Conservation (phyloP, 1,140 invertebrate species). For the Ceratitis capitata region DNA sequence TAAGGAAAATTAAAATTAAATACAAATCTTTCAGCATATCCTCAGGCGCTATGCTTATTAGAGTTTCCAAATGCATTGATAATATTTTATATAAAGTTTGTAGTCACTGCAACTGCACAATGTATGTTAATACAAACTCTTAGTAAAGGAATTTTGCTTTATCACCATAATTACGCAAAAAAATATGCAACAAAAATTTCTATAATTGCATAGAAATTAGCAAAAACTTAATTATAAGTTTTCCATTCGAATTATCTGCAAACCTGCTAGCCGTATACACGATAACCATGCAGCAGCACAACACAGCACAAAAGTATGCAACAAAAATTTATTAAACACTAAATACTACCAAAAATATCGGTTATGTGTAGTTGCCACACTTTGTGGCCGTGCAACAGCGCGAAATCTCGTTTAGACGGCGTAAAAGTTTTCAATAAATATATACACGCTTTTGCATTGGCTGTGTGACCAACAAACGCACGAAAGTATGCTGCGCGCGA, state of each 20-base stretch:
- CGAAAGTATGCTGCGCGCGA: constrained; percentile 8
- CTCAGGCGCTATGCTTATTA: too few species aligned
- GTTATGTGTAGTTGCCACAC: neutral
- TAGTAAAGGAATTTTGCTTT: neutral
- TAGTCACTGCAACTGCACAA: too few species aligned
- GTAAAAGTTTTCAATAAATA: neutral
- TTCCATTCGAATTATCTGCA: neutral
- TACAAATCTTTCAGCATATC: too few species aligned
- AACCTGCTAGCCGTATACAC: neutral
- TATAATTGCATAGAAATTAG: neutral
- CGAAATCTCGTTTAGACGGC: neutral
- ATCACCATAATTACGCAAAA: neutral
- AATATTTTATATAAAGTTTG: too few species aligned
- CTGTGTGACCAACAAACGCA: neutral
- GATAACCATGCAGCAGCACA: neutral
- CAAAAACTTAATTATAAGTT: neutral
- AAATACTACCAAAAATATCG: constrained; percentile 8
- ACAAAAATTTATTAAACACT: constrained; percentile 11
- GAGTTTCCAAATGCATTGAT: too few species aligned
- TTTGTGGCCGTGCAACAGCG: neutral
- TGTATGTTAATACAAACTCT: neutral
- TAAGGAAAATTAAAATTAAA: too few species aligned
- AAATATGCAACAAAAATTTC: neutral
- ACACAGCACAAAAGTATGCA: constrained; percentile 6
- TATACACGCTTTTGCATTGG: neutral